Evolutionary conservation across 1,140 invertebrate genomes (phyloP).

Genomic region (Melanaphis sacchari): DNA sequence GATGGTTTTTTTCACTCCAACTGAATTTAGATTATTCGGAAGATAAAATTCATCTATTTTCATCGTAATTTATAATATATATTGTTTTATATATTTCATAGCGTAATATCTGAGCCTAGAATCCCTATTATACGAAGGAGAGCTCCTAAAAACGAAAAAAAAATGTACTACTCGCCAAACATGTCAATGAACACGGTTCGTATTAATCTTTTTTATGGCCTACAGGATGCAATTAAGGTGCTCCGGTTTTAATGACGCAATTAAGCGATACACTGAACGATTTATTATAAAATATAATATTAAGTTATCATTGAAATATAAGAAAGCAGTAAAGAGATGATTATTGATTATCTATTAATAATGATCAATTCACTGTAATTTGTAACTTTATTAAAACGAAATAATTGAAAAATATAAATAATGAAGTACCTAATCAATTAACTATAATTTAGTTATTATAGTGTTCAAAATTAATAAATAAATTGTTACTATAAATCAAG

Average conservation of each 20-base stretch:
- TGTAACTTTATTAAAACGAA: background rate
- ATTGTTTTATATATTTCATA: too few species aligned
- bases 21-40: too few species aligned
- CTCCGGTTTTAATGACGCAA: background rate
- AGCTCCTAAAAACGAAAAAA: too few species aligned
- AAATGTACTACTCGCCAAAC: too few species aligned
- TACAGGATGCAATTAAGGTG: too few species aligned
- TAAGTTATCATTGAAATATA: background rate
- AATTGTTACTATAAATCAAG: background rate
- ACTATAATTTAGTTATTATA: background rate
- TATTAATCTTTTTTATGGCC: too few species aligned
- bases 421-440: background rate
- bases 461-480: background rate
- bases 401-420: background rate
- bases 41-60: too few species aligned
- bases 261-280: background rate
- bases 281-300: slow-evolving; percentile 6
- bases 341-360: background rate
- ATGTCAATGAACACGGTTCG: too few species aligned
- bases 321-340: background rate
- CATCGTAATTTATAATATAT: too few species aligned
- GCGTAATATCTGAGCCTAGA: too few species aligned
- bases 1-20: too few species aligned
- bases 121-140: too few species aligned
- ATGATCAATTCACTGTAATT: background rate